Evolutionary conservation across 2,888 invertebrate genomes (phyloP), one percentile per base, ranked within the genome.

Genomic region (Pharmacophagus antenor): DNA sequence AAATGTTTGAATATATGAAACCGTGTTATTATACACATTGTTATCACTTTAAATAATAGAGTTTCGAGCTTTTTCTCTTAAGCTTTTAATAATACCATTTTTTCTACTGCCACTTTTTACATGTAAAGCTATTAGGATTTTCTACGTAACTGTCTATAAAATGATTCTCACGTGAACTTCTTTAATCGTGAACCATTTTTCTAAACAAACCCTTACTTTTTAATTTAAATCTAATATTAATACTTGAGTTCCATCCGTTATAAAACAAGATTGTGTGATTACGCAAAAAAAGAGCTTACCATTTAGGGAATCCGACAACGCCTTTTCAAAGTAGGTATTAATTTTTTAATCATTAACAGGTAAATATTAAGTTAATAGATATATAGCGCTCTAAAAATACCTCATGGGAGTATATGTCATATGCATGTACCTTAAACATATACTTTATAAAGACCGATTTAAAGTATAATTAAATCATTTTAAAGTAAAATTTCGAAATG

Each of bases 31-130:
- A 67, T 66, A 64, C 57, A 66, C 68, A 69, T 70, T 78, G 74
- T 76, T 71, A 74, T 74, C 70, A 69, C 63, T 65, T 70, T 68
- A 70, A 72, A 67, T 75, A 74, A 78, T 79, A 80, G 78, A 79
- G 75, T 75, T 80, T 85, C 82, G 89, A 88, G 89, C 88, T 89
- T 88, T 79, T 84, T 80, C 84, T 79, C 78, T 77, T 86, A 82
- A 79, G 88, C 87, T 86, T 87, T 80, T 80, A 61, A 27, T 60
- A 50, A 46, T 61, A 56, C 37, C 44, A 78, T 79, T 74, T 84
- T 85, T 85, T 86, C 82, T 85, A 87, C 80, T 73, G 79, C 71
- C 76, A 77, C 76, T 73, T 82, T 80, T 57, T 80, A 61, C 61
- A 61, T 56, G 31, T 61, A 48, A 79, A 74, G 79, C 74, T 82